These are phyloP conservation scores for Scyliorhinus canicula DNA, from an alignment of 2,797 vertebrate species.

Conservation along the genomic window DNA sequence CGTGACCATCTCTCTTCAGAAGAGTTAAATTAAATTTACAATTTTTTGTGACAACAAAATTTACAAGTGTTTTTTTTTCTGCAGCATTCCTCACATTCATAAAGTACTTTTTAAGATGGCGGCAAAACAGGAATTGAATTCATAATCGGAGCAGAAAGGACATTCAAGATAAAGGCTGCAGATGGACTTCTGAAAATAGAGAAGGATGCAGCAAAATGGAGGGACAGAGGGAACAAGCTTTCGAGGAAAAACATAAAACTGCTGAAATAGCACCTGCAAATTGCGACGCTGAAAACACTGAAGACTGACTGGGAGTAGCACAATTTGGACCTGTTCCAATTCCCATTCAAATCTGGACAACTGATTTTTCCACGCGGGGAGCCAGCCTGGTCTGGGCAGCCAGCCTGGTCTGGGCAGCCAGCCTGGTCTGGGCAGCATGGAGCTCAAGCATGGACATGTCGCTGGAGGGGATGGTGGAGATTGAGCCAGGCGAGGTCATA, in stretches of 20 bases:
- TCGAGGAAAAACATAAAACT: neutral
- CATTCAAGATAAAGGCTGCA: neutral
- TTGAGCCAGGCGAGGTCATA: neutral
- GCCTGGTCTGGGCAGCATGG: neutral
- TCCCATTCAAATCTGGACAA: too few relatives aligned
- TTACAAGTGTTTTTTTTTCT: neutral
- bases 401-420: too few relatives aligned
- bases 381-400: neutral
- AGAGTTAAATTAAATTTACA: neutral
- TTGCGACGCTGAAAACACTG: neutral
- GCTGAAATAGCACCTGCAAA: neutral
- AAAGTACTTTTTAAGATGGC: neutral
- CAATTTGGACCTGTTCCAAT: too few relatives aligned
- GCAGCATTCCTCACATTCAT: neutral
- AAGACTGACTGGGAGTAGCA: too few relatives aligned
- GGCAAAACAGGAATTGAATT: neutral
- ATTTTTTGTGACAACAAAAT: neutral
- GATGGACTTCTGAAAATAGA: neutral
- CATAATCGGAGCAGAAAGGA: neutral
- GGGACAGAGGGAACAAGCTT: neutral
- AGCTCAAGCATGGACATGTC: neutral
- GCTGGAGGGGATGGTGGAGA: neutral
- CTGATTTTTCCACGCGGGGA: neutral
- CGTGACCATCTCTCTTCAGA: neutral
- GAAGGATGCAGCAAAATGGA: neutral